Evolutionary conservation across 1,140 invertebrate species (phyloP), one percentile per base, ranked within the genome.

Genomic region (Megalonaias nervosa): DNA sequence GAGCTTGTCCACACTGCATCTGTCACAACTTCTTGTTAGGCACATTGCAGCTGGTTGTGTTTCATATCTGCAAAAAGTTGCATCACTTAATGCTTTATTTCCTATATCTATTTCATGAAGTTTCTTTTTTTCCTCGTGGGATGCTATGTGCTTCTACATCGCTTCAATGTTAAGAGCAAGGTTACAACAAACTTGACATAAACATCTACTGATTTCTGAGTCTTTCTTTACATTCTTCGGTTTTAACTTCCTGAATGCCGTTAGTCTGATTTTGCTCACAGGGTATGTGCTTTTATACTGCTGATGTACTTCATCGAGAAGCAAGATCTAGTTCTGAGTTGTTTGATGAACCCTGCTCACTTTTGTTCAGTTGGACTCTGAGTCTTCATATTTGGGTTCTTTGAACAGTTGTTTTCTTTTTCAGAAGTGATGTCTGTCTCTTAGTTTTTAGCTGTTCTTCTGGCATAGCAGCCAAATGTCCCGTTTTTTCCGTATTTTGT

Each of bases 101-200:
- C 73, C 79, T 69, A 21, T 38, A 6, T 13, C 38, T 48, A 67
- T 76, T 13, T 62, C 74, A 55, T 60, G 19, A 2, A n/a, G n/a
- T n/a, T n/a, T n/a, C n/a, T n/a, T n/a, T n/a, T n/a, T n/a, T n/a
- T n/a, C n/a, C n/a, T n/a, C 68, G 12, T 17, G 59, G 68, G 56
- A 19, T 69, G 14, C 67, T 26, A 26, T 67, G 12, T 74, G 14
- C 11, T 14, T 74, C 21, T 31, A 65, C 23, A 81, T 56, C 62
- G 75, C 80, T 38, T 78, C 76, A 48, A 70, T 21, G 65, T 81
- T 81, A 26, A 79, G 68, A 4, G 76, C 80, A 21, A 79, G 9
- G 59, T 81, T 81, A 57, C 80, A 81, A 61, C 76, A 81, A 23
- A 74, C 56, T 48, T n/a, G n/a, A n/a, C n/a, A n/a, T n/a, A n/a